These are phyloP conservation scores for Tapera naevia DNA, from an alignment of 2,797 vertebrate genomes.

Conservation along the genomic window DNA sequence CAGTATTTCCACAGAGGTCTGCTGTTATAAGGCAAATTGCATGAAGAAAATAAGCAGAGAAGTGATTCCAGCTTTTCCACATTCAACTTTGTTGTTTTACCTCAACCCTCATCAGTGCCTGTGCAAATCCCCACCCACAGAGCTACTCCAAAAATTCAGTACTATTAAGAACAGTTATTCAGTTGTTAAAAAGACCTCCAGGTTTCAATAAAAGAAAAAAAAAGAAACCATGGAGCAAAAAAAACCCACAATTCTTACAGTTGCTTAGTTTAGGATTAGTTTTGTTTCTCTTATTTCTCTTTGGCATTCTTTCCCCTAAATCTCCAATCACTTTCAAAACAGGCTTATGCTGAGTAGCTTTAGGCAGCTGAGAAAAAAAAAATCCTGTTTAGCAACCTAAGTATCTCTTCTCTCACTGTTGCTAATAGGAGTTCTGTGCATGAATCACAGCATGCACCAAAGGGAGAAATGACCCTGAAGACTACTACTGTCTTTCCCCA, in stretches of 20 bases:
- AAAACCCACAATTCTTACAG: neutral
- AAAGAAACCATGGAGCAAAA: neutral
- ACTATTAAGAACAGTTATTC: neutral
- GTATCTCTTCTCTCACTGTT: conserved; percentile 6
- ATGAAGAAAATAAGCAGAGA: neutral
- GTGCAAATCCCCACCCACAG: neutral
- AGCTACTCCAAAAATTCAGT: neutral
- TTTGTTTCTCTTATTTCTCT: conserved; percentile 27
- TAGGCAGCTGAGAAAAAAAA: conserved; percentile 24
- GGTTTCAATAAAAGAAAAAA: neutral
- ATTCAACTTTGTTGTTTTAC: neutral
- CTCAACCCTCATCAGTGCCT: neutral
- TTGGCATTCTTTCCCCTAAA: conserved; percentile 8
- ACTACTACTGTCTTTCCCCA: neutral
- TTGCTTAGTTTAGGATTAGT: conserved; percentile 2
- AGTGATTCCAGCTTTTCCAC: neutral
- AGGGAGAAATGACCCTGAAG: neutral
- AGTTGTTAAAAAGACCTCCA: neutral
- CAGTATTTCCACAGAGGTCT: neutral
- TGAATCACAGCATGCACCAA: conserved; percentile 4
- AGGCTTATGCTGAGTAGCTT: conserved; percentile 40
- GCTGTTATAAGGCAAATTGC: neutral
- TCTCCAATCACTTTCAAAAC: conserved; percentile 49
- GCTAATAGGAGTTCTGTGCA: conserved; percentile 22
- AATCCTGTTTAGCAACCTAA: conserved; percentile 38